Percentiles rank a stretch among this genome's conserved stretches.
These are phyloP conservation scores for Thunnus thynnus DNA, from an alignment of 2,113 vertebrate species.

Conservation along the genomic window DNA sequence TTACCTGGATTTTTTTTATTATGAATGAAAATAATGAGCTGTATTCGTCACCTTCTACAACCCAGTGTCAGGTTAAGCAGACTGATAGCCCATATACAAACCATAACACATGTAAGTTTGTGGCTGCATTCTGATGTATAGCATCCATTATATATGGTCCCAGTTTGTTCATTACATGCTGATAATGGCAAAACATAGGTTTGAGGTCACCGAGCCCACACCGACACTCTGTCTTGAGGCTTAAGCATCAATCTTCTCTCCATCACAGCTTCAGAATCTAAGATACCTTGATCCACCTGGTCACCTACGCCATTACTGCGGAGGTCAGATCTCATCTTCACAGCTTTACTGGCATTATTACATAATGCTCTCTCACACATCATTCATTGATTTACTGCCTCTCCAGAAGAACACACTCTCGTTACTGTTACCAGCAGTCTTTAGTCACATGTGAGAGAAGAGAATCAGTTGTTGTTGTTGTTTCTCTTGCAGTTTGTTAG, in stretches of 20 bases:
- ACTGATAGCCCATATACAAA: neutral
- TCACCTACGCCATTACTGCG: constrained; percentile 18
- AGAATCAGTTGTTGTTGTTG: neutral
- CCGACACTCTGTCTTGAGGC: neutral
- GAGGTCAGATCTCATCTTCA: constrained; percentile 43
- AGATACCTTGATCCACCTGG: neutral
- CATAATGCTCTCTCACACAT: constrained; percentile 7
- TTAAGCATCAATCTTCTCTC: constrained; percentile 35
- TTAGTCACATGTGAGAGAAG: neutral
- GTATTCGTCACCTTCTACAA: neutral
- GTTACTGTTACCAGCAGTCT: too few relatives aligned
- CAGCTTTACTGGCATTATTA: constrained; percentile 21
- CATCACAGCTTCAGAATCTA: constrained; percentile 25
- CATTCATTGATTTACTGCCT: constrained; percentile 40
- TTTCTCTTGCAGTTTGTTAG: neutral
- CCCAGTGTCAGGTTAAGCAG: neutral
- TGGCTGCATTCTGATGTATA: too few relatives aligned
- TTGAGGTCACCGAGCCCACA: constrained; percentile 7
- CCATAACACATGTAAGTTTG: neutral
- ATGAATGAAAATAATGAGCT: neutral
- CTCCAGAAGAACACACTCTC: neutral
- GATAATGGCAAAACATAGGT: neutral
- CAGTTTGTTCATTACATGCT: neutral
- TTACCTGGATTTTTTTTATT: too few relatives aligned
- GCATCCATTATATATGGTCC: neutral